These are phyloP conservation scores for Labia minor DNA, from an alignment of 2,888 invertebrate species.

Conservation along the genomic window DNA sequence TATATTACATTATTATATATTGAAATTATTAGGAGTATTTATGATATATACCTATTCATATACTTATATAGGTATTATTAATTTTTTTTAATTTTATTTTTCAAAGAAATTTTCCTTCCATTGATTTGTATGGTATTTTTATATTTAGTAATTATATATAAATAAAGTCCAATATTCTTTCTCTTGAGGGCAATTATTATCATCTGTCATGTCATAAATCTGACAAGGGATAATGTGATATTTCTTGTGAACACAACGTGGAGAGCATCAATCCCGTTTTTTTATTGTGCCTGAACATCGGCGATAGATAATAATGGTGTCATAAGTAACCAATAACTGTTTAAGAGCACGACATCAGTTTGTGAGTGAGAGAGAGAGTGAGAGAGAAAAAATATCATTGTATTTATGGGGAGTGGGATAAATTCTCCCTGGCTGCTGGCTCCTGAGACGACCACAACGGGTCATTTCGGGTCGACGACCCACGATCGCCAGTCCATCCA, in stretches of 20 bases:
- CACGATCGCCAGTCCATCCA: conserved; percentile 4
- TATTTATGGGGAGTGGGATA: conserved; percentile 5
- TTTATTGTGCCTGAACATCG: too few relatives aligned
- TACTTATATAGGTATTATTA: too few relatives aligned
- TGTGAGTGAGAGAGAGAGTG: too few relatives aligned
- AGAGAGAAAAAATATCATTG: background rate
- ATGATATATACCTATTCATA: too few relatives aligned
- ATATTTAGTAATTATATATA: too few relatives aligned
- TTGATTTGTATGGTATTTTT: too few relatives aligned
- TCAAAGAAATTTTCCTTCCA: too few relatives aligned
- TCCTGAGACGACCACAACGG: background rate
- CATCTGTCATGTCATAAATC: background rate
- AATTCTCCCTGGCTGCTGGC: background rate
- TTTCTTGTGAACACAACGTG: background rate
- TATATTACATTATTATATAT: too few relatives aligned
- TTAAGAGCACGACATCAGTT: background rate
- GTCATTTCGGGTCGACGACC: background rate
- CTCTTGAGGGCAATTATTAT: too few relatives aligned
- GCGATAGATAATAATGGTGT: conserved; percentile 2
- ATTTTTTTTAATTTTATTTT: too few relatives aligned
- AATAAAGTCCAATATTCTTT: too few relatives aligned
- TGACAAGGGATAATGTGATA: conserved; percentile 7
- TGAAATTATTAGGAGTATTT: too few relatives aligned
- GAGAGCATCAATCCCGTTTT: background rate
- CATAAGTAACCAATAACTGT: background rate